Base-by-base conservation (phyloP, 2,888 invertebrate genomes). In the Xylota segnis region DNA sequence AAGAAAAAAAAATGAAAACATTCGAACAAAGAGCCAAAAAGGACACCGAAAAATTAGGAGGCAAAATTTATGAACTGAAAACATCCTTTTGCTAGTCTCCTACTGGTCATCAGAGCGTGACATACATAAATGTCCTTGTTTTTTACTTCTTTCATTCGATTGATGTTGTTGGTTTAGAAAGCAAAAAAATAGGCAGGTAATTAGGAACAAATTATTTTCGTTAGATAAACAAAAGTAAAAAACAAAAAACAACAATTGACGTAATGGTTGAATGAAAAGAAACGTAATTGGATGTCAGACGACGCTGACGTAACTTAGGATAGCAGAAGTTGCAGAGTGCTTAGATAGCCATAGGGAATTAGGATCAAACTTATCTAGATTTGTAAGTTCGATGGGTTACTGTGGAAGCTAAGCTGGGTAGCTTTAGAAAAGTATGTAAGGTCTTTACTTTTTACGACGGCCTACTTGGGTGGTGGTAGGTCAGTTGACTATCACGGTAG, bases 61-160 rank as follows among this genome's bases (percentile, higher is more conserved):
- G 23, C 12, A 58, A 72, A 72, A 65, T 79, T 66, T 79, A 72
- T 79, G 79, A 79, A 79, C 72, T 79, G 79, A 72, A 79, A 79
- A 79, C 66, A 72, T 74, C 52, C 58, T 52, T 79, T 79, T 10
- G 23, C 23, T 50, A 50, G 50, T 50, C 50, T 50, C 50, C 5
- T 47, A 9, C 23, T 23, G 50, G 50, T 18, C 50, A 50, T 50
- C 50, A 23, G 10, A 50, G 50, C 50, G 23, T 23, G 50, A 50
- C 50, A 23, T 23, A 50, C 50, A 23, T 23, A 50, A 50, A 50
- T 50, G 18, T 50, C 50, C 50, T 50, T 50, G 50, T 23, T 50
- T 50, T 23, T 23, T 52, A 3, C 1, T 52, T n/a, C 27, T n/a
- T 27, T 29, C 23, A 23, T 52, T 52, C 52, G 23, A 52, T n/a